Percentiles rank a stretch among this genome's conserved stretches.
Evolutionary conservation across 2,888 invertebrate genomes (phyloP).

Genomic region (Aproaerema taeniolella): DNA sequence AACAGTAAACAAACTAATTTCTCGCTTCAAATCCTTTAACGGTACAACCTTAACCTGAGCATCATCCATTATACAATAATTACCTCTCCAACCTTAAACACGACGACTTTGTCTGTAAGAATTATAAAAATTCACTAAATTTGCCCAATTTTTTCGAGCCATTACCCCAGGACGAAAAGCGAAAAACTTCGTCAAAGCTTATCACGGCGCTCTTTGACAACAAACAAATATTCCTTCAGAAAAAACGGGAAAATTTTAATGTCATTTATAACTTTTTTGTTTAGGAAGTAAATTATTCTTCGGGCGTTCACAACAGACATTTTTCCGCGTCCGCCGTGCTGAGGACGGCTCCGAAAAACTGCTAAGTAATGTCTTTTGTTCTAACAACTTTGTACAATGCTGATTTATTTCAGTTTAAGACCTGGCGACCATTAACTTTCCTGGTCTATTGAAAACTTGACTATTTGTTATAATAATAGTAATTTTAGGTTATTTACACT

Average conservation of each 20-base stretch:
- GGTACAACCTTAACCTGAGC: no score
- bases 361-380: conserved; percentile 17
- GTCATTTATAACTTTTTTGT: conserved; percentile 37
- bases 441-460: no score
- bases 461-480: no score
- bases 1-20: no score
- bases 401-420: conserved; percentile 10
- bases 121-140: conserved; percentile 10
- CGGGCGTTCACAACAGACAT: conserved; percentile 35
- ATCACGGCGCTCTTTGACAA: conserved; percentile 30
- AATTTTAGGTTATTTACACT: no score
- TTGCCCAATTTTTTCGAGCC: conserved; percentile 6
- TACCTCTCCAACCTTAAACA: background rate
- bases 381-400: background rate
- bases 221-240: conserved; percentile 33
- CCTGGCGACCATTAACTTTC: no score
- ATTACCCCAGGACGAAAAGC: conserved; percentile 11
- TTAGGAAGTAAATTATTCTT: conserved; percentile 36
- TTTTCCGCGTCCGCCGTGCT: conserved; percentile 26
- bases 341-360: conserved; percentile 24
- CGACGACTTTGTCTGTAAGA: background rate
- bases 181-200: conserved; percentile 14
- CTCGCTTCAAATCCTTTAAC: no score
- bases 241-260: conserved; percentile 34
- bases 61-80: conserved; percentile 2